Conservation (phyloP, 2,113 vertebrate species). For the Indicator indicator region DNA sequence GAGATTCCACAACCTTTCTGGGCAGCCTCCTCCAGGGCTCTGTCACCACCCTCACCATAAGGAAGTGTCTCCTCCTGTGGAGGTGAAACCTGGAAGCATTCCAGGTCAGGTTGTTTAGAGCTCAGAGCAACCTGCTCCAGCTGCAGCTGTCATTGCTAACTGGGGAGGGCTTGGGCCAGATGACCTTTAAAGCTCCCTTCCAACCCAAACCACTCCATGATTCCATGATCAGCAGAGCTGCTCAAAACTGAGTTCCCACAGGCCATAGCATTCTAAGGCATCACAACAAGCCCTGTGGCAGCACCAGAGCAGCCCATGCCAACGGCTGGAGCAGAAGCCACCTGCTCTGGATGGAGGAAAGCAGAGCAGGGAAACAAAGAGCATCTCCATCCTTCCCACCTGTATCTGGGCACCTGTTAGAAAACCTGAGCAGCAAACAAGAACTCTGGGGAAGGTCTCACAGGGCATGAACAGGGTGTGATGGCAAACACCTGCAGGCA, state of each 20-base stretch:
- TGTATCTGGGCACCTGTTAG: neutral
- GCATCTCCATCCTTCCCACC: accelerated
- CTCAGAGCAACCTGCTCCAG: too few species aligned
- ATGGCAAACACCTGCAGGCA: neutral
- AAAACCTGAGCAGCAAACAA: neutral
- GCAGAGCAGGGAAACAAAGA: neutral
- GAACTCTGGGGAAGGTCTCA: neutral
- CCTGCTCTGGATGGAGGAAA: accelerated
- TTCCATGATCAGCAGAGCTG: accelerated
- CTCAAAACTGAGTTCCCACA: neutral
- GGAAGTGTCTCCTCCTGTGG: too few species aligned
- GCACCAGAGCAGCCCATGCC: neutral
- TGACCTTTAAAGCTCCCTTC: too few species aligned
- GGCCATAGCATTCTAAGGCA: neutral
- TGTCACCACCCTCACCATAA: too few species aligned
- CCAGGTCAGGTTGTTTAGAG: too few species aligned
- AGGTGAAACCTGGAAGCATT: too few species aligned
- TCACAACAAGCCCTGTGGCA: accelerated
- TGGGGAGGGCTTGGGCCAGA: too few species aligned
- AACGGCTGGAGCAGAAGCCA: accelerated
- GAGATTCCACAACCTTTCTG: too few species aligned
- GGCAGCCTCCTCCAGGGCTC: too few species aligned
- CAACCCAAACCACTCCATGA: too few species aligned
- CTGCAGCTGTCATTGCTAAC: too few species aligned
- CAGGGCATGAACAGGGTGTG: accelerated